These are phyloP conservation scores for Periophthalmus magnuspinnatus DNA, from an alignment of 2,797 vertebrate genomes.

Conservation along the genomic window DNA sequence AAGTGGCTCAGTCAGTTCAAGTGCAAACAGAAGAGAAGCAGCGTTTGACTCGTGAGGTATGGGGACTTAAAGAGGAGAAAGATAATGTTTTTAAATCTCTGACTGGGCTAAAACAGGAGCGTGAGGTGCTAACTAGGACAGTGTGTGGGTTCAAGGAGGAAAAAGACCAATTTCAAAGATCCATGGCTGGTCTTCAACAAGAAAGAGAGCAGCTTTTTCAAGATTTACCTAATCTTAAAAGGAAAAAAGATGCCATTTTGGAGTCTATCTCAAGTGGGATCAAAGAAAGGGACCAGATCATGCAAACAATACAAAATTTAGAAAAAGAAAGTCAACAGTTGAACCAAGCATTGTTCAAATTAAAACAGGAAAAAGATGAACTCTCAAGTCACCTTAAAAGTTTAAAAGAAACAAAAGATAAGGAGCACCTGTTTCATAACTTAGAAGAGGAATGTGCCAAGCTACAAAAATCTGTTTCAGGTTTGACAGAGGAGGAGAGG, in stretches of 20 bases:
- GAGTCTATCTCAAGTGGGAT: slow-evolving; percentile 43
- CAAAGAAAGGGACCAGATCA: slow-evolving; percentile 48
- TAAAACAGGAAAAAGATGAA: slow-evolving; percentile 56
- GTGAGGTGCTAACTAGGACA: slow-evolving; percentile 51
- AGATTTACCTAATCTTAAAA: slow-evolving; percentile 43
- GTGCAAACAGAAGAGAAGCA: slow-evolving; percentile 74
- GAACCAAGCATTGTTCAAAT: slow-evolving; percentile 31
- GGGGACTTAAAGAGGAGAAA: slow-evolving; percentile 71
- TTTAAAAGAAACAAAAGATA: slow-evolving; percentile 41
- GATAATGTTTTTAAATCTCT: slow-evolving; percentile 51
- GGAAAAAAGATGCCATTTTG: slow-evolving; percentile 45
- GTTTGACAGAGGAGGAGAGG: slow-evolving; percentile 55
- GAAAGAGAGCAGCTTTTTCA: slow-evolving; percentile 50
- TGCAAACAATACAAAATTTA: slow-evolving; percentile 40
- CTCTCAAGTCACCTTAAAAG: slow-evolving; percentile 27
- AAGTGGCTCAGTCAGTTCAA: slow-evolving; percentile 55
- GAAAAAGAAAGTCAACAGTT: slow-evolving; percentile 54
- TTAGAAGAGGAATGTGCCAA: slow-evolving; percentile 33
- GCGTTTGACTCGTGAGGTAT: slow-evolving; percentile 70
- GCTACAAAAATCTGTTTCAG: slow-evolving; percentile 33
- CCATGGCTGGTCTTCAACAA: slow-evolving; percentile 42
- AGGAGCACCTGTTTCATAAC: slow-evolving; percentile 21
- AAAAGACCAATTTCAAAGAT: slow-evolving; percentile 44
- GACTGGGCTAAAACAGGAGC: slow-evolving; percentile 54
- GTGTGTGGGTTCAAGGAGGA: slow-evolving; percentile 57